These are phyloP conservation scores for Aeoliscus strigatus DNA, from an alignment of 2,797 vertebrate species.

Conservation along the genomic window DNA sequence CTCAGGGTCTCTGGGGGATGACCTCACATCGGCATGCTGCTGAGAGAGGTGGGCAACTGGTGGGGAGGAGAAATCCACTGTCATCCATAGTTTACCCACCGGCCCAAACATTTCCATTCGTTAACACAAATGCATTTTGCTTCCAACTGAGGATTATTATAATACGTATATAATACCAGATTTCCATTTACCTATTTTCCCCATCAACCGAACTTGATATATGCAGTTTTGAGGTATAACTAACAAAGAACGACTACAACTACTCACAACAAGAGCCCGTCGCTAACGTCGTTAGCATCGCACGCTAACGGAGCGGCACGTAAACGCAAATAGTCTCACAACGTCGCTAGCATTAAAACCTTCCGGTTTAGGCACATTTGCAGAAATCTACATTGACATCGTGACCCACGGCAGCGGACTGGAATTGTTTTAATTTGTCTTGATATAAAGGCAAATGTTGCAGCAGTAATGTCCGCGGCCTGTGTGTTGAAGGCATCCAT, in stretches of 20 bases:
- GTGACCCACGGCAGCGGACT: rapidly evolving
- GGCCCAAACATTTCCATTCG: too few relatives aligned
- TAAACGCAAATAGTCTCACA: neutral
- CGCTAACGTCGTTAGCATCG: slow-evolving; percentile 39
- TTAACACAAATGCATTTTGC: too few relatives aligned
- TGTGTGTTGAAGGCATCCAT: slow-evolving; percentile 49
- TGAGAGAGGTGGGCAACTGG: slow-evolving; percentile 16
- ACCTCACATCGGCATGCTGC: slow-evolving; percentile 57
- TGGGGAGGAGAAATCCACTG: slow-evolving; percentile 16
- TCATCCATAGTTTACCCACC: slow-evolving; percentile 32
- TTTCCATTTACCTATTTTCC: too few relatives aligned
- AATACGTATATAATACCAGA: too few relatives aligned
- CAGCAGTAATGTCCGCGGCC: slow-evolving; percentile 41
- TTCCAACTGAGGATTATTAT: too few relatives aligned
- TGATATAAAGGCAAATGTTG: neutral
- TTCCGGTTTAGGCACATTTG: too few relatives aligned
- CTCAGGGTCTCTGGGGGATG: slow-evolving; percentile 18
- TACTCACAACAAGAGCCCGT: slow-evolving; percentile 14
- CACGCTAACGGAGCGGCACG: slow-evolving; percentile 29
- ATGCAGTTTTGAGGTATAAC: neutral
- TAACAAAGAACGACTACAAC: rapidly evolving
- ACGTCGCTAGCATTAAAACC: too few relatives aligned
- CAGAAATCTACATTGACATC: too few relatives aligned
- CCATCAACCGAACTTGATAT: too few relatives aligned
- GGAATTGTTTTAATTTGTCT: neutral